Evolutionary conservation across 2,797 vertebrate genomes (phyloP), one percentile per base, ranked within the genome.

Genomic region (Danionella dracula): DNA sequence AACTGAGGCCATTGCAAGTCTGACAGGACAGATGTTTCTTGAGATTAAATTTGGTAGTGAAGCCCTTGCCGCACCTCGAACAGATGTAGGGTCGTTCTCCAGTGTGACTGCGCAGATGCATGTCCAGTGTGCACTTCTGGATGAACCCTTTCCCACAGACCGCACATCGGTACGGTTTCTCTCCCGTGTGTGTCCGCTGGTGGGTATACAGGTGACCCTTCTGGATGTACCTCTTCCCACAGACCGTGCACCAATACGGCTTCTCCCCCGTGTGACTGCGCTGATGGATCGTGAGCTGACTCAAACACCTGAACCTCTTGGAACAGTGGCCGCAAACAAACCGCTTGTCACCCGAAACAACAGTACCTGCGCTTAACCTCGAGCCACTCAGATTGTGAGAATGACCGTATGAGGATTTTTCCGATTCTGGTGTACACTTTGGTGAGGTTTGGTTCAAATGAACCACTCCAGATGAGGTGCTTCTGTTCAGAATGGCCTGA

Each of bases 251-350:
- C 44, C 87, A 77, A 49, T 82, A 90, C 0, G 89, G 89, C 54
- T 90, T 90, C 66, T 90, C 89, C n/a, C 88, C 89, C 0, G 89
- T 90, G 81, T 90, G 89, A 72, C 89, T 90, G 42, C 89, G 84
- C 80, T 89, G 87, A 68, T 90, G 89, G 45, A 89, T 89, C 70
- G 87, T 87, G 20, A 89, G 85, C 68, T 90, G 89, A 72, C 89
- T 90, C 23, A 86, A 86, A 73, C 89, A 90, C 57, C 83, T 78
- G 76, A 89, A 90, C 65, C 77, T 79, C 76, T 90, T 90, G 10
- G 83, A 84, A 9, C 89, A 90, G 54, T 88, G 85, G 23, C 81
- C 66, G 73, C 89, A 90, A 35, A 79, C 80, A 9, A 90, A 86
- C 42, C 82, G 79, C 67, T 89, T 89, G 2, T 84, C 69, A 1